Percentiles rank a stretch among this genome's conserved stretches.
These are phyloP conservation scores for Pangasius krempfi DNA, from an alignment of 2,797 vertebrate genomes.

Conservation along the genomic window DNA sequence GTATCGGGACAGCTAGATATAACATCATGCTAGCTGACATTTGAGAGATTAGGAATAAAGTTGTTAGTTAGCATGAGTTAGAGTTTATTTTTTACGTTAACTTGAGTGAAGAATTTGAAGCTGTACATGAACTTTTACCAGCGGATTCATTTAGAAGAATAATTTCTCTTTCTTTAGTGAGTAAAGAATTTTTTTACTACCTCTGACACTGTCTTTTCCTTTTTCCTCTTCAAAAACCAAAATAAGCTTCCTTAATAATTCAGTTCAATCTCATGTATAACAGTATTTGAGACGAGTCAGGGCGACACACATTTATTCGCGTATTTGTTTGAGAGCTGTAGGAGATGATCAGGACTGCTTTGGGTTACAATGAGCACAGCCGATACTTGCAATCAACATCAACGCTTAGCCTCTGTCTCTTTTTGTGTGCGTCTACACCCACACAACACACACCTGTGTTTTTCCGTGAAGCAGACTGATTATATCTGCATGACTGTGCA, in stretches of 20 bases:
- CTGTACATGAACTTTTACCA: neutral
- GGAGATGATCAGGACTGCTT: slow-evolving; percentile 50
- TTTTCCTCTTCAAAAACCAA: neutral
- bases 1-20: too few relatives aligned
- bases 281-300: slow-evolving; percentile 26
- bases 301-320: slow-evolving; percentile 56
- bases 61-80: too few relatives aligned
- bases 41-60: too few relatives aligned
- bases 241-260: slow-evolving; percentile 28
- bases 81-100: too few relatives aligned
- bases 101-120: neutral
- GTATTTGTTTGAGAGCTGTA: slow-evolving; percentile 42
- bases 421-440: slow-evolving; percentile 12
- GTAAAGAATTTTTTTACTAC: neutral
- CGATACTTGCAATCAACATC: slow-evolving; percentile 16
- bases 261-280: neutral
- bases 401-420: neutral
- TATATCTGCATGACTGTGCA: slow-evolving; percentile 49
- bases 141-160: neutral
- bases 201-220: neutral
- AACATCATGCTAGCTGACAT: too few relatives aligned
- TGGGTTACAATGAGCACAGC: slow-evolving; percentile 56
- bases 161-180: neutral
- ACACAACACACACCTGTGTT: slow-evolving; percentile 53
- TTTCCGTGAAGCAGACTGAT: slow-evolving; percentile 32